A percentile compares a stretch with the other conserved stretches of the same genome.
Conservation (phyloP, 2,113 vertebrate genomes). For the Girardinichthys multiradiatus region DNA sequence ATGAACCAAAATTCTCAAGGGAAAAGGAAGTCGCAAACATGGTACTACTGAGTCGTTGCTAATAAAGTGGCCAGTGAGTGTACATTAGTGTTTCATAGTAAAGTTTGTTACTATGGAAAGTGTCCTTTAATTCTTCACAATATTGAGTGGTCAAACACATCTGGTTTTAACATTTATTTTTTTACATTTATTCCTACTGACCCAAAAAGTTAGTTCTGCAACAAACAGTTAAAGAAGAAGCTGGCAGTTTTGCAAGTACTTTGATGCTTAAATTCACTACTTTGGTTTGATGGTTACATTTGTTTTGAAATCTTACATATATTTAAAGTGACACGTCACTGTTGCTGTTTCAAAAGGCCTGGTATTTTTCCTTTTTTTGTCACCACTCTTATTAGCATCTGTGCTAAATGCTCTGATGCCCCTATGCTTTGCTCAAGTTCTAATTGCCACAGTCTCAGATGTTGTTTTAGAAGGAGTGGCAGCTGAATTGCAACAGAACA, state of each 20-base stretch:
- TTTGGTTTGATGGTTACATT: too few species aligned
- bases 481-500: constrained; percentile 84
- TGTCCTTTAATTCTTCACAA: not conserved
- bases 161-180: not conserved
- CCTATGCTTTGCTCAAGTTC: constrained; percentile 53
- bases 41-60: not conserved
- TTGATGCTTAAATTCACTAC: too few species aligned
- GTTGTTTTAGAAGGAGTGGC: constrained; percentile 65
- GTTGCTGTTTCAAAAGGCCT: constrained; percentile 9
- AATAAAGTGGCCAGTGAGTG: not conserved
- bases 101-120: not conserved
- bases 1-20: not conserved
- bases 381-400: constrained; percentile 59
- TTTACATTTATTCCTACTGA: not conserved
- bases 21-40: too few species aligned
- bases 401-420: constrained; percentile 69
- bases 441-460: constrained; percentile 84
- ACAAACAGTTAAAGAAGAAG: too few species aligned
- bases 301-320: too few species aligned
- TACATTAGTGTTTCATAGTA: not conserved
- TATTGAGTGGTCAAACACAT: not conserved
- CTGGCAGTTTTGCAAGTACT: too few species aligned
- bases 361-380: constrained; percentile 1
- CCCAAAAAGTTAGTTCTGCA: too few species aligned
- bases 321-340: not conserved